These are phyloP conservation scores for Anastrepha ludens DNA, from an alignment of 1,140 invertebrate species.

Conservation along the genomic window DNA sequence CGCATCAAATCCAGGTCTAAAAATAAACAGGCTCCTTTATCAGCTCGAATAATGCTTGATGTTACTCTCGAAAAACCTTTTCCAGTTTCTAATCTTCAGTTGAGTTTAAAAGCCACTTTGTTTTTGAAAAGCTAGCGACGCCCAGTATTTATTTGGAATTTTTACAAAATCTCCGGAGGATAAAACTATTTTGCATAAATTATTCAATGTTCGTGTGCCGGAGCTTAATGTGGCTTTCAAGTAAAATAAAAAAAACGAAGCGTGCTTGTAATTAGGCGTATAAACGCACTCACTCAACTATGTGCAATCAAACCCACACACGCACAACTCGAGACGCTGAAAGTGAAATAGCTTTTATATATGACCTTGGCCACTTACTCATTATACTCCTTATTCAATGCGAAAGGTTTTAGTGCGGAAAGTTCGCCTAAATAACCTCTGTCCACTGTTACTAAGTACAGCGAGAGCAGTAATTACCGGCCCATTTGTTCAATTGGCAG, in stretches of 20 bases:
- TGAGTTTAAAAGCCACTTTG: too few relatives aligned
- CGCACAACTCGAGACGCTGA: not conserved
- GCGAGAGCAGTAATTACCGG: not conserved
- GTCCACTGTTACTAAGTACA: not conserved
- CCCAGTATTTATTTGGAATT: too few relatives aligned
- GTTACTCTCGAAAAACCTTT: too few relatives aligned
- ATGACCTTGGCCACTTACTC: not conserved
- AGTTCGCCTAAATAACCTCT: not conserved
- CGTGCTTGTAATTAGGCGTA: not conserved
- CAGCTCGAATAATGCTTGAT: too few relatives aligned
- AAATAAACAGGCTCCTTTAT: too few relatives aligned
- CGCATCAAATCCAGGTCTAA: too few relatives aligned
- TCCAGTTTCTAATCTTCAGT: too few relatives aligned
- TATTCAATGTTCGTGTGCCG: not conserved
- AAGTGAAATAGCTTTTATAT: not conserved
- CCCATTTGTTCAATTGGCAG: not conserved
- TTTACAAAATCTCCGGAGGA: not conserved
- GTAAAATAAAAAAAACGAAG: not conserved
- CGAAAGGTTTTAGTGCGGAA: not conserved
- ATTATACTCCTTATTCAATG: not conserved
- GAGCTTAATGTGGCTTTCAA: not conserved
- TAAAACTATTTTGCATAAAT: not conserved
- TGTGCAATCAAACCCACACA: not conserved
- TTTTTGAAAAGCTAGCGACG: too few relatives aligned
- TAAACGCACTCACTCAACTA: not conserved